Evolutionary conservation across 2,888 invertebrate genomes (phyloP), one percentile per base, ranked within the genome.

Genomic region (Brachylomia viminalis): DNA sequence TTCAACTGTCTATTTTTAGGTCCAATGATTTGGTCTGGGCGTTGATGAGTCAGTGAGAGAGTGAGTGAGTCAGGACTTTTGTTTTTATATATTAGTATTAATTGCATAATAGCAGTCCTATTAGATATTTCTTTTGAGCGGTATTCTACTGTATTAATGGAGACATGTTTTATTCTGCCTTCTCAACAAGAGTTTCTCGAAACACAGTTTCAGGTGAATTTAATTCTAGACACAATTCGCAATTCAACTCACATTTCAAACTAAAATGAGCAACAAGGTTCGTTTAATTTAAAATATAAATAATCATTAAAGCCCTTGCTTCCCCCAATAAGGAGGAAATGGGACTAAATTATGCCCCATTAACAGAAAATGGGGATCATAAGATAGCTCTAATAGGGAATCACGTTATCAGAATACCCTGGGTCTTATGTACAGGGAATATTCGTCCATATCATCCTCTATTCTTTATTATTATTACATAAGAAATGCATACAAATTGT

Each of bases 281-380:
- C 70, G 58, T 69, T 75, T 72, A 79, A 83, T 76, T 83, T 67
- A 75, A 82, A 75, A 70, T 72, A 77, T 80, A 77, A 84, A 86
- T 85, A 82, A 82, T 86, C 79, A 80, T 83, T 80, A 85, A 85
- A 65, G 64, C 42, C 81, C 33, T 30, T 27, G 15, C 66, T 15
- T n/a, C 61, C 66, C 86, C 76, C 47, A 73, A 54, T 52, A 58
- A 54, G 65, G 69, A 47, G 56, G 38, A 33, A 49, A 58, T 42
- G 74, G 80, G 56, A 83, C 64, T 79, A 79, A 81, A 83, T 83
- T 83, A 81, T 81, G 59, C 1, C 20, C 79, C 68, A 81, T 81
- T 81, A 72, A 79, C 84, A 38, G 67, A 66, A 66, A 83, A 81
- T 79, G 84, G 47, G 68, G 72, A 52, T 61, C 84, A 83, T 79